These are phyloP conservation scores for Orcinus orca DNA, from an alignment of 2,113 vertebrate species.

Conservation along the genomic window DNA sequence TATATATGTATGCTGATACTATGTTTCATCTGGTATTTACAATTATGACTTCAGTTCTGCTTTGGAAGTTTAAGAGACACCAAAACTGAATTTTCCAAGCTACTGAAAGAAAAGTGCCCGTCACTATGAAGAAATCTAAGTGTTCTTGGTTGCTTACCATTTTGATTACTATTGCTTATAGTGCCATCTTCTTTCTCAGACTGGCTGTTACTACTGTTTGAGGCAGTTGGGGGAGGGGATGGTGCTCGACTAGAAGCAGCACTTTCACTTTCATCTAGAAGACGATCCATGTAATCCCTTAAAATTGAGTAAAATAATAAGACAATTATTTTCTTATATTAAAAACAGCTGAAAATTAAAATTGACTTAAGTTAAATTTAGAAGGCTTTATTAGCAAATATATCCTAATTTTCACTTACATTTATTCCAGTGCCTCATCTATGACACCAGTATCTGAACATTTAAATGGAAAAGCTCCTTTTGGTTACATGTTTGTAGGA, in stretches of 20 bases:
- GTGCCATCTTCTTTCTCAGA: constrained; percentile 90
- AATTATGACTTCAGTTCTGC: neutral
- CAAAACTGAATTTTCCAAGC: neutral
- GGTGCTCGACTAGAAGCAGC: constrained; percentile 91
- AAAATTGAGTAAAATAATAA: constrained; percentile 29
- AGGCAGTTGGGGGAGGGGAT: constrained; percentile 90
- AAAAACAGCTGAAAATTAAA: constrained; percentile 10
- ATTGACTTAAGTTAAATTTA: neutral
- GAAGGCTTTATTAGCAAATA: neutral
- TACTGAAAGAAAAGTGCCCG: neutral
- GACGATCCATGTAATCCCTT: constrained; percentile 96
- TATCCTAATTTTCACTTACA: constrained; percentile 13
- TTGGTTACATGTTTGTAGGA: neutral
- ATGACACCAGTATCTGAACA: neutral
- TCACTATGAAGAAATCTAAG: neutral
- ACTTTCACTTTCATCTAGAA: constrained; percentile 94
- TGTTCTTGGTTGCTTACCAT: constrained; percentile 84
- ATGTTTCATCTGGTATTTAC: neutral
- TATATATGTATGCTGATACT: neutral
- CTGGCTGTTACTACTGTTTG: constrained; percentile 92
- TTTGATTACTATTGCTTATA: constrained; percentile 85
- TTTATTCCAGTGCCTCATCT: neutral
- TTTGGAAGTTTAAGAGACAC: constrained; percentile 17
- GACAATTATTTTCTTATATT: neutral
- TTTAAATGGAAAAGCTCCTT: neutral